Conservation (phyloP, 2,113 vertebrate species). For the Pao palembangensis region DNA sequence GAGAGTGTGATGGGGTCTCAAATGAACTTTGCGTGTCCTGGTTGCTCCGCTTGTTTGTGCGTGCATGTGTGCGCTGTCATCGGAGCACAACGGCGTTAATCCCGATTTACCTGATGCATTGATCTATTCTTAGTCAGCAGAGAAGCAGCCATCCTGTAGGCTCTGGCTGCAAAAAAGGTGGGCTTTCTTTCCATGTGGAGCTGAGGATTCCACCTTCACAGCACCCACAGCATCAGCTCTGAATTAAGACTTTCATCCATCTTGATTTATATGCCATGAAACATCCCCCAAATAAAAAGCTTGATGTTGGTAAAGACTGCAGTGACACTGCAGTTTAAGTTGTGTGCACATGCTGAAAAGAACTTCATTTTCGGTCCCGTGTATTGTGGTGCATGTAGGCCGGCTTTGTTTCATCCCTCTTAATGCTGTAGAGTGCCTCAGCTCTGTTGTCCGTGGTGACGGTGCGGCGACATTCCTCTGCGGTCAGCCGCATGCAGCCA, state of each 20-base stretch:
- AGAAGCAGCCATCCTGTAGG: slow-evolving; percentile 49
- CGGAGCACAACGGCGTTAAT: slow-evolving; percentile 67
- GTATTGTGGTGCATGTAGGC: background rate
- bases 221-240: slow-evolving; percentile 25
- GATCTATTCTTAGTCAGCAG: slow-evolving; percentile 74
- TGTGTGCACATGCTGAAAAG: slow-evolving; percentile 14
- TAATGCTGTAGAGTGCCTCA: background rate
- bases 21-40: slow-evolving; percentile 60
- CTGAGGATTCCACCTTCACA: slow-evolving; percentile 49
- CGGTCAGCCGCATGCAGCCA: slow-evolving; percentile 22
- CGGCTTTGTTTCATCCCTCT: background rate
- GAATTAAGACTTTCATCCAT: slow-evolving; percentile 1
- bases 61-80: slow-evolving; percentile 39
- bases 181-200: slow-evolving; percentile 37
- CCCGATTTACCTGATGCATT: slow-evolving; percentile 72
- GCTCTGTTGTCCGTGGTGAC: slow-evolving; percentile 6
- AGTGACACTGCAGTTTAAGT: slow-evolving; percentile 69
- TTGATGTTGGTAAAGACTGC: slow-evolving; percentile 30
- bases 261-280: no score
- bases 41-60: background rate
- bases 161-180: slow-evolving; percentile 49
- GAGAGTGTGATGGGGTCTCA: slow-evolving; percentile 26
- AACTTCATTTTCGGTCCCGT: background rate
- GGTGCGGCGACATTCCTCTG: slow-evolving; percentile 10
- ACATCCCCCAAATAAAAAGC: slow-evolving; percentile 2